Evolutionary conservation across 2,888 invertebrate genomes (phyloP).

Genomic region (Dolomedes plantarius): DNA sequence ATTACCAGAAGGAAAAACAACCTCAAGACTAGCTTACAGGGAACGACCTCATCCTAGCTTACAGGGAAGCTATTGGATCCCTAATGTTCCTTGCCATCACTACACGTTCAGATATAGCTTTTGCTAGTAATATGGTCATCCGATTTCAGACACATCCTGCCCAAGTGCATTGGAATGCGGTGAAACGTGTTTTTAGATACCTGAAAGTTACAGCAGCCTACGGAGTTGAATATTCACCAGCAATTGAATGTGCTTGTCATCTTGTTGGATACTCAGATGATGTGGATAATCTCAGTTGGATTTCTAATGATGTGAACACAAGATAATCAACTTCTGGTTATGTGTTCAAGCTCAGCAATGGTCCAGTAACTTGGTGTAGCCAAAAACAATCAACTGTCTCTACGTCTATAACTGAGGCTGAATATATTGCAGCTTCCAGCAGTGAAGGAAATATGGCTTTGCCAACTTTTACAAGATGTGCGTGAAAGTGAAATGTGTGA

Average conservation of each 20-base stretch:
- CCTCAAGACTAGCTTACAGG: background rate
- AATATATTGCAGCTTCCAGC: slow-evolving; percentile 34
- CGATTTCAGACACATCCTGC: background rate
- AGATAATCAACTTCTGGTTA: slow-evolving; percentile 62
- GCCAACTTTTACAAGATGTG: slow-evolving; percentile 24
- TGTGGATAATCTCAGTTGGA: no score
- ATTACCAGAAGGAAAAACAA: background rate
- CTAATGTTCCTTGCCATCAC: slow-evolving; percentile 23
- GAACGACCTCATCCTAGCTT: background rate
- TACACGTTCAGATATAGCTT: slow-evolving; percentile 27
- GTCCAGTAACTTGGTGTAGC: slow-evolving; percentile 22
- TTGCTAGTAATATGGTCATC: background rate
- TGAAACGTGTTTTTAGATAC: slow-evolving; percentile 24
- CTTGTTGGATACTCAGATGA: slow-evolving; percentile 42
- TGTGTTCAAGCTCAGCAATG: background rate
- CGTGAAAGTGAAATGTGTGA: background rate
- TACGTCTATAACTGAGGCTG: slow-evolving; percentile 32
- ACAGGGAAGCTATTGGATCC: slow-evolving; percentile 10
- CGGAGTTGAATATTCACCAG: background rate
- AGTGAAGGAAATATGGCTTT: slow-evolving; percentile 32
- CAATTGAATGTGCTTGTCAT: background rate
- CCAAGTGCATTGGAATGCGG: slow-evolving; percentile 13
- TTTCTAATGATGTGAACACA: slow-evolving; percentile 13
- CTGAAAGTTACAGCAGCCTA: slow-evolving; percentile 17
- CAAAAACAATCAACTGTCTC: slow-evolving; percentile 26